These are phyloP conservation scores for Oryzias woworae DNA, from an alignment of 2,113 vertebrate species.

Conservation along the genomic window DNA sequence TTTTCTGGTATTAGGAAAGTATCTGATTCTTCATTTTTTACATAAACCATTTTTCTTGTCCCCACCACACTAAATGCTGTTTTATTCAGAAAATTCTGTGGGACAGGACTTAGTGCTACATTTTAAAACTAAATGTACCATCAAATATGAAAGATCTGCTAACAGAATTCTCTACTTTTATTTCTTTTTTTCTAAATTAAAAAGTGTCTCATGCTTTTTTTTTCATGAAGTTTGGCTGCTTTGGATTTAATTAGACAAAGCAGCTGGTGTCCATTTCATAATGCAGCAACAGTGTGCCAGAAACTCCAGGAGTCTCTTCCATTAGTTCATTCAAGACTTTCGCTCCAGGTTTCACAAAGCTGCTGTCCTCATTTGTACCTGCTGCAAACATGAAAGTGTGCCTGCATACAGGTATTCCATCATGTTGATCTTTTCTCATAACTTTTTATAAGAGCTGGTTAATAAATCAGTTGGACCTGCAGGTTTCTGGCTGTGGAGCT, in stretches of 20 bases:
- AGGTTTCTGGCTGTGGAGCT: not conserved
- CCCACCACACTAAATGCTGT: too few relatives aligned
- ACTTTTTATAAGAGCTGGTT: too few relatives aligned
- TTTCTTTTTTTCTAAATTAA: conserved; percentile 17
- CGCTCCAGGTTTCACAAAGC: conserved; percentile 15
- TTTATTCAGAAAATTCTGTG: too few relatives aligned
- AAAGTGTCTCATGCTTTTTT: conserved; percentile 13
- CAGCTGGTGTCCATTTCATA: conserved; percentile 46
- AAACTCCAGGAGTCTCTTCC: conserved; percentile 15
- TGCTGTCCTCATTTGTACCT: not conserved
- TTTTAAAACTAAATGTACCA: too few relatives aligned
- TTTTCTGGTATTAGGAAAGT: too few relatives aligned
- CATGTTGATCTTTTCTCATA: not conserved
- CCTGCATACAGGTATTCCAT: not conserved
- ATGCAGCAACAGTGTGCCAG: conserved; percentile 43
- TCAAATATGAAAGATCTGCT: too few relatives aligned
- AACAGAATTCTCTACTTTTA: too few relatives aligned
- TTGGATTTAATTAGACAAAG: conserved; percentile 39
- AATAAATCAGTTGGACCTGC: too few relatives aligned
- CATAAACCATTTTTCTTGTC: too few relatives aligned
- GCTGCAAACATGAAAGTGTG: not conserved
- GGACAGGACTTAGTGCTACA: too few relatives aligned
- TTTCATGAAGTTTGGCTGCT: conserved; percentile 23
- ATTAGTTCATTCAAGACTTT: conserved; percentile 31
- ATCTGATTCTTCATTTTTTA: too few relatives aligned